Evolutionary conservation across 2,797 vertebrate species (phyloP).

Genomic region (Leptatherina wallacei): DNA sequence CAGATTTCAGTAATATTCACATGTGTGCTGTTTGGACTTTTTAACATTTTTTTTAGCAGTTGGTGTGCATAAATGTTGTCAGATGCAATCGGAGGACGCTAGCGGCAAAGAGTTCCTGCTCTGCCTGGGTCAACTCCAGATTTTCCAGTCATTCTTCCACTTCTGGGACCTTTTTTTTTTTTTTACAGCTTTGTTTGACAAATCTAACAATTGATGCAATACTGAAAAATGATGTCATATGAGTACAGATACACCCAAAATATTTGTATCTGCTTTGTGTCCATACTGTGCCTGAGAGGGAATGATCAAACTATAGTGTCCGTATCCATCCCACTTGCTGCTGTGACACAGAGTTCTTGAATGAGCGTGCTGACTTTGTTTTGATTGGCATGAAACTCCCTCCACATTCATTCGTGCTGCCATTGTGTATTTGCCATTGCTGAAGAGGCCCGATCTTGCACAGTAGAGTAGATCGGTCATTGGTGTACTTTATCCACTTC

Average conservation of each 20-base stretch:
- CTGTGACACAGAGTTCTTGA: slow-evolving; percentile 45
- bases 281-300: background rate
- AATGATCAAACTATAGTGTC: slow-evolving; percentile 3
- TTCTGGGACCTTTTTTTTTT: background rate
- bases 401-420: slow-evolving; percentile 46
- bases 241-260: slow-evolving; percentile 1
- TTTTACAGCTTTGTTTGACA: slow-evolving; percentile 32
- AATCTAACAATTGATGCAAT: slow-evolving; percentile 17
- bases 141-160: slow-evolving; percentile 34
- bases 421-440: slow-evolving; percentile 47
- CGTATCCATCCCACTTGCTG: slow-evolving; percentile 22
- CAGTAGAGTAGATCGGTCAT: slow-evolving; percentile 79
- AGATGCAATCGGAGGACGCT: slow-evolving; percentile 67
- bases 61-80: slow-evolving; percentile 76
- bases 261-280: slow-evolving; percentile 35
- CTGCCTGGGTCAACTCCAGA: slow-evolving; percentile 31
- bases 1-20: slow-evolving; percentile 72
- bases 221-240: slow-evolving; percentile 23
- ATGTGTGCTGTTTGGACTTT: slow-evolving; percentile 64
- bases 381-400: slow-evolving; percentile 59
- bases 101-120: slow-evolving; percentile 53
- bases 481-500: slow-evolving; percentile 77
- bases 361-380: slow-evolving; percentile 56
- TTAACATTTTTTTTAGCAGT: slow-evolving; percentile 35
- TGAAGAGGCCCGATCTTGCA: slow-evolving; percentile 66